Evolutionary conservation across 2,888 invertebrate genomes (phyloP), one percentile per base, ranked within the genome.

Genomic region (Corbicula japonica): DNA sequence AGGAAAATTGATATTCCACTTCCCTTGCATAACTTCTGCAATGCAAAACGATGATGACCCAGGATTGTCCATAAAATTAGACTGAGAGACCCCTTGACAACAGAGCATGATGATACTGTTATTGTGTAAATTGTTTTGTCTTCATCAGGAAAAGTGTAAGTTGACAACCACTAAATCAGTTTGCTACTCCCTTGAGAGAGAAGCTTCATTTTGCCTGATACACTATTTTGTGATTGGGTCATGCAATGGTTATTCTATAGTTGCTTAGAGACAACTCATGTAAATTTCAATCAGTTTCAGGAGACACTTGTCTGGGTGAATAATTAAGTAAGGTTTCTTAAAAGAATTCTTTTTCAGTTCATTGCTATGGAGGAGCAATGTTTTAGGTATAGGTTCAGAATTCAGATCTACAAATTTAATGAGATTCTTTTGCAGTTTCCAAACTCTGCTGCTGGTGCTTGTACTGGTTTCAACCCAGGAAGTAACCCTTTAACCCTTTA

Each of bases 91-190:
- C n/a, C n/a, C n/a, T n/a, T n/a, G n/a, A n/a, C n/a, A n/a, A n/a
- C n/a, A n/a, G n/a, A n/a, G 52, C 28, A 18, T 52, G 26, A 52
- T 52, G 28, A 52, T 52, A 12, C 52, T 18, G 52, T 28, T 32
- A 52, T 52, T 52, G 28, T 52, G 52, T 52, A 52, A 52, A 52
- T 52, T 32, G n/a, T 52, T 52, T 52, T 52, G 28, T 52, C 52
- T 52, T 52, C 52, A 52, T 52, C 30, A 26, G 52, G n/a, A 52
- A 52, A 28, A 28, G 52, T 18, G 28, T 28, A 30, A 28, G 52
- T 28, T 52, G 52, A 52, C 52, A 52, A 52, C 30, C 30, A 18
- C 28, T 52, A 52, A 52, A 52, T 52, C 52, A 52, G 52, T 15
- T 30, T 28, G 52, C 28, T 52, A 52, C 32, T 52, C 52, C 52